These are phyloP conservation scores for Leptinotarsa texana DNA, from an alignment of 1,140 invertebrate genomes.

Conservation along the genomic window DNA sequence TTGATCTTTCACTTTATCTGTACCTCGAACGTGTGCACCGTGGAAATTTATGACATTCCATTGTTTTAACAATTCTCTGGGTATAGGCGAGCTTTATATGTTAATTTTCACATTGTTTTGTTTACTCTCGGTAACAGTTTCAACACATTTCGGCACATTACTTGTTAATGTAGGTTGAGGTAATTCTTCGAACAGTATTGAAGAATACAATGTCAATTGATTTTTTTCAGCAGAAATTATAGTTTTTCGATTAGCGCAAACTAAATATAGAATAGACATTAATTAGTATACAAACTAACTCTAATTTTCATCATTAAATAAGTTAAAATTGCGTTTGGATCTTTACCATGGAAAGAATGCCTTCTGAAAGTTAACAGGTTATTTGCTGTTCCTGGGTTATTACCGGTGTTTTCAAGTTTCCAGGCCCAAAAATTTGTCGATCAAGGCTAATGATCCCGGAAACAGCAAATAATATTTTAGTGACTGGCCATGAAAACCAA, in stretches of 20 bases:
- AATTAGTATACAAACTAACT: background rate
- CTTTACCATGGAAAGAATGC: background rate
- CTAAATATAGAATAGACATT: background rate
- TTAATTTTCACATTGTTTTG: slow-evolving; percentile 22
- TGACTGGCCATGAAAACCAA: no score
- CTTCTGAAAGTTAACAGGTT: no score
- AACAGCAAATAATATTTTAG: no score
- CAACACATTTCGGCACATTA: background rate
- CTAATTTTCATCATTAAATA: background rate
- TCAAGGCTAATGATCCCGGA: no score
- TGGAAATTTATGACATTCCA: background rate
- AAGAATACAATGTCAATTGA: background rate
- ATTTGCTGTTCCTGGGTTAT: no score
- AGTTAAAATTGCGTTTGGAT: background rate
- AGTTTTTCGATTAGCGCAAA: no score
- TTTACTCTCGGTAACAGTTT: slow-evolving; percentile 13
- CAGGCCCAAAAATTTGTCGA: no score
- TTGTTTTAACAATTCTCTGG: background rate
- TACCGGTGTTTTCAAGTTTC: no score
- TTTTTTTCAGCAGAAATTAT: background rate
- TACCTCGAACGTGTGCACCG: background rate
- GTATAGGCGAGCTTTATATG: slow-evolving; percentile 1
- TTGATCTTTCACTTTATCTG: slow-evolving; percentile 2
- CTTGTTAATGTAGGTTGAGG: background rate
- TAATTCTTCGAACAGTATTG: slow-evolving; percentile 11